Evolutionary conservation across 1,140 invertebrate genomes (phyloP).

Genomic region (Drosophila ironensis): DNA sequence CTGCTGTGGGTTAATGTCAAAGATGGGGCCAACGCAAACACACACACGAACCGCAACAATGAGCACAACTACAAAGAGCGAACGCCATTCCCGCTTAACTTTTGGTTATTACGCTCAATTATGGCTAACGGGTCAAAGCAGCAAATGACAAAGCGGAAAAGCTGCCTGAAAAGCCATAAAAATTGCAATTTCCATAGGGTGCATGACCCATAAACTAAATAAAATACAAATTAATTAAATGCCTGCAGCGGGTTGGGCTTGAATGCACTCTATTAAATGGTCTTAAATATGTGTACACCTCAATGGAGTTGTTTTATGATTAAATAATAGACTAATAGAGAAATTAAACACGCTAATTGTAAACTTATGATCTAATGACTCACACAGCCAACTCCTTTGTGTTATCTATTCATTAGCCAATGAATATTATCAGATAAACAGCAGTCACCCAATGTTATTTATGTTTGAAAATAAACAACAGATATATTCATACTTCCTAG

Average conservation of each 20-base stretch:
- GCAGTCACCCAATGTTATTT: not conserved
- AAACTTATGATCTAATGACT: too few species aligned
- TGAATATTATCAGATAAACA: too few species aligned
- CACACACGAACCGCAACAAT: slow-evolving; percentile 3
- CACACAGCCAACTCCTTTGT: too few species aligned
- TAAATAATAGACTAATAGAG: too few species aligned
- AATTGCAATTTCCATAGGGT: slow-evolving; percentile 1
- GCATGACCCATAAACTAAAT: slow-evolving; percentile 20
- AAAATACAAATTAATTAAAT: slow-evolving; percentile 19
- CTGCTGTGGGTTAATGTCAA: slow-evolving; percentile 41
- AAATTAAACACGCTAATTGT: too few species aligned
- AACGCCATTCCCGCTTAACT: slow-evolving; percentile 64
- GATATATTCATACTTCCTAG: slow-evolving; percentile 12
- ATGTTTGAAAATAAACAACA: not conserved
- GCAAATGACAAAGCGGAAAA: not conserved
- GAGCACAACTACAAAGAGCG: slow-evolving; percentile 10
- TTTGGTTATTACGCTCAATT: slow-evolving; percentile 77
- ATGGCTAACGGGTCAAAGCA: slow-evolving; percentile 66
- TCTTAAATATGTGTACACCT: too few species aligned
- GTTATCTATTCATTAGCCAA: too few species aligned
- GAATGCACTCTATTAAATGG: not conserved
- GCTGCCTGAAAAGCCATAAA: not conserved
- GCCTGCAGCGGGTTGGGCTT: not conserved
- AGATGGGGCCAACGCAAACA: slow-evolving; percentile 24
- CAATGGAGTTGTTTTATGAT: too few species aligned